Base-by-base conservation (phyloP, 2,888 invertebrate species). In the Andrena haemorrhoa region DNA sequence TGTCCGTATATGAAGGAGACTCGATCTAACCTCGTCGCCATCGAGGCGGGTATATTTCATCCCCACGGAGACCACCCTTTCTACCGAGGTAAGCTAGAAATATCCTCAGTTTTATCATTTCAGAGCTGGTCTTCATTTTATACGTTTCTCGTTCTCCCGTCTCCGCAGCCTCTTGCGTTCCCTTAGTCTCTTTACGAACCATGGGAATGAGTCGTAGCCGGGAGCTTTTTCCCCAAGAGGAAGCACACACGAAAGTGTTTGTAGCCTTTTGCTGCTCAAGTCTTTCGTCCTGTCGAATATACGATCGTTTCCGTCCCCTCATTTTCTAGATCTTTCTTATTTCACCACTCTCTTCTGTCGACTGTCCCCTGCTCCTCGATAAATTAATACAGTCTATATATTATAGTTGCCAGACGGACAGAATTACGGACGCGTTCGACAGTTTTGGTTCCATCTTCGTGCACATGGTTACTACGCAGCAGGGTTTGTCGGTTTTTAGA, bases 101-200 rank as follows among this genome's bases (percentile, higher is more conserved):
- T 89, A 89, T 89, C 84, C 87, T 80, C 79, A 84, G 90, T 90
- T 91, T 91, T 90, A 91, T 91, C 89, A 90, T 91, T 90, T 89
- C 87, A 89, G 86, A 86, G 83, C 86, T 80, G 78, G 85, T 87
- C 84, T 86, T 89, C 87, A 82, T 90, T 90, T 90, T 87, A 89
- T 90, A 87, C 87, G 85, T 84, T 80, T 75, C 72, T 71, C 79
- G 73, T 76, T 76, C 64, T 61, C 68, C 49, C 86, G 68, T 79
- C 75, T 56, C 79, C 65, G 65, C 69, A 26, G 64, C 70, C 66
- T 63, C 53, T 53, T 63, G 56, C 47, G 69, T 68, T 71, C 79
- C 83, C 73, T 79, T 63, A 78, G 87, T 80, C 87, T 86, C 86
- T 88, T 88, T 88, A 88, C 88, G 88, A 79, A 79, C 83, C 88